These are phyloP conservation scores for Strigamia maritima DNA, from an alignment of 2,888 invertebrate species.

Conservation along the genomic window DNA sequence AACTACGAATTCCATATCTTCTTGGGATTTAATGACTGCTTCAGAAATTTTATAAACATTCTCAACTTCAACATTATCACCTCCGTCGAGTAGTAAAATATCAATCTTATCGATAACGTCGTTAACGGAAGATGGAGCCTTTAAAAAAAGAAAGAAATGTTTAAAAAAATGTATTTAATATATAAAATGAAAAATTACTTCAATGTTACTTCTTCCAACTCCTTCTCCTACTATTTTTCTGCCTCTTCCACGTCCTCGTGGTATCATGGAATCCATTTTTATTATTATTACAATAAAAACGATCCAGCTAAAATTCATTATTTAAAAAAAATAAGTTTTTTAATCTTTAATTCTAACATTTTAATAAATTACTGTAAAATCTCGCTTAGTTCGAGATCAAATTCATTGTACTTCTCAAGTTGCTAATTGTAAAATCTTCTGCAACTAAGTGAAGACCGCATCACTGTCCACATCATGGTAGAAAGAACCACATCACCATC, in stretches of 20 bases:
- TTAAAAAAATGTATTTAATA: not conserved
- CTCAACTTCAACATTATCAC: not conserved
- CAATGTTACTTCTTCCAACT: not conserved
- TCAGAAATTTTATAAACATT: not conserved
- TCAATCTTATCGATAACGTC: not conserved
- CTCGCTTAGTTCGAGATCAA: too few relatives aligned
- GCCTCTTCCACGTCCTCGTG: not conserved
- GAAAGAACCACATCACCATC: too few relatives aligned
- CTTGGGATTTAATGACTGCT: not conserved
- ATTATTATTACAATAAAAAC: not conserved
- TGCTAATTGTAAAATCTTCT: too few relatives aligned
- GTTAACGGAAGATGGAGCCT: not conserved
- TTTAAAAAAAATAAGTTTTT: too few relatives aligned
- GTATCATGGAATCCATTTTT: not conserved
- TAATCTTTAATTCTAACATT: too few relatives aligned
- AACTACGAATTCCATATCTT: constrained; percentile 8
- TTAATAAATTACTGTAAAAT: too few relatives aligned
- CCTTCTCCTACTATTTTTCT: not conserved
- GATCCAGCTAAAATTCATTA: too few relatives aligned
- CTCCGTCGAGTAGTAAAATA: not conserved
- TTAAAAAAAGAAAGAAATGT: not conserved
- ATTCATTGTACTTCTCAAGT: too few relatives aligned
- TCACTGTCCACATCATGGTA: too few relatives aligned
- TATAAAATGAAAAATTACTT: too few relatives aligned
- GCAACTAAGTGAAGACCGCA: too few relatives aligned